Percentiles rank a stretch among this genome's conserved stretches.
phyloP scores from a whole-genome alignment of 2,113 vertebrate genomes.

The Trinectes maculatus region DNA sequence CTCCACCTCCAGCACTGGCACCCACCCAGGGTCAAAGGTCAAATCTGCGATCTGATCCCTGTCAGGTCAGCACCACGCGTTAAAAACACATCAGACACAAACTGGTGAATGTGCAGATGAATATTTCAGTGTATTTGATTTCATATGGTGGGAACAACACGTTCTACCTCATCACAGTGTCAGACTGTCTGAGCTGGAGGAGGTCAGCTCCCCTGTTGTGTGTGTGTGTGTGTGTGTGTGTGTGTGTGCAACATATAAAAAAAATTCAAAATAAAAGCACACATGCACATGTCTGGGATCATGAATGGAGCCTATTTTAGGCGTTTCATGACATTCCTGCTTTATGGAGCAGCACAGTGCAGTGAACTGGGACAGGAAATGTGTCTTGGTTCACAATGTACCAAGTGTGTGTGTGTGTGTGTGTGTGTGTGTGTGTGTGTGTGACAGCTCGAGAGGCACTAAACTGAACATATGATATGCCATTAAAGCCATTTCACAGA shows the following conservation, averaged over 20 bases:
- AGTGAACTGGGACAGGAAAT: slow-evolving; percentile 6
- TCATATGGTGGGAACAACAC: no score
- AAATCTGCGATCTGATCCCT: no score
- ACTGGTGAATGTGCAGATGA: no score
- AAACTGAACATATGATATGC: slow-evolving; percentile 10
- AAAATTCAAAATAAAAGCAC: neutral
- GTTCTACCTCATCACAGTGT: no score
- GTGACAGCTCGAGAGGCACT: neutral
- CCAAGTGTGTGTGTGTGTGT: neutral
- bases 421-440: neutral
- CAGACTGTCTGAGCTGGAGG: no score
- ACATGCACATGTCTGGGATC: neutral
- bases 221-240: no score
- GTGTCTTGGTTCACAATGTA: neutral
- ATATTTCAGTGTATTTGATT: no score
- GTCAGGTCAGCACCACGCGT: no score
- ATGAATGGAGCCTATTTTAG: slow-evolving; percentile 13
- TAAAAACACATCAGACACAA: no score
- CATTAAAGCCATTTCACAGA: neutral
- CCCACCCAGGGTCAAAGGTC: slow-evolving; percentile 26
- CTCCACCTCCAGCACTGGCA: neutral
- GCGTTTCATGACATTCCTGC: slow-evolving; percentile 7
- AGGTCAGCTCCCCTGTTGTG: no score
- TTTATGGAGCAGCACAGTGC: slow-evolving; percentile 19
- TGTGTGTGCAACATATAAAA: no score